phyloP scores from a whole-genome alignment of 2,113 vertebrate genomes.

The Amia ocellicauda region DNA sequence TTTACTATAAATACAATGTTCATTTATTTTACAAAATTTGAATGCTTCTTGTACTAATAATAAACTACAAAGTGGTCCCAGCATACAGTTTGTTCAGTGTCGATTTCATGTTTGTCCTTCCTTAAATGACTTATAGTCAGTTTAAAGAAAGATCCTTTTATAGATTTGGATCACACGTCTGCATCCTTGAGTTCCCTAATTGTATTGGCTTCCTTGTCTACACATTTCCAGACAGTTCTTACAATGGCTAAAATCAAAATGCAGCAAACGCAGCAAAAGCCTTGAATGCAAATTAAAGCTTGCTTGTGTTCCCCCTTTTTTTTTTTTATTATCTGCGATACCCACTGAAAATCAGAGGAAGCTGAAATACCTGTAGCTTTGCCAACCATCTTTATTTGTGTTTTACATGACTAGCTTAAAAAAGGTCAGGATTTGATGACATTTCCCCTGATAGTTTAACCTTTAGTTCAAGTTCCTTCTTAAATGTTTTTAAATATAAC shows the following conservation, averaged over 20 bases:
- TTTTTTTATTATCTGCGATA: not conserved
- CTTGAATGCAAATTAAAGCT: not conserved
- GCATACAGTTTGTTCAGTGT: too few relatives aligned
- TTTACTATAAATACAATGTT: too few relatives aligned
- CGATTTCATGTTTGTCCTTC: too few relatives aligned
- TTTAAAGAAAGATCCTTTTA: too few relatives aligned
- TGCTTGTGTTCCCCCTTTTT: not conserved
- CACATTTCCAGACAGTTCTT: not conserved
- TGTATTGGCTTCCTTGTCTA: too few relatives aligned
- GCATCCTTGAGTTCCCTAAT: too few relatives aligned
- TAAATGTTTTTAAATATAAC: not conserved
- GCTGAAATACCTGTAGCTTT: constrained; percentile 25
- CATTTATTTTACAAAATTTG: too few relatives aligned
- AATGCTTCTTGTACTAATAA: too few relatives aligned
- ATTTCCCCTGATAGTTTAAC: constrained; percentile 36
- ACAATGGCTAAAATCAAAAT: not conserved
- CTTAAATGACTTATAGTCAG: too few relatives aligned
- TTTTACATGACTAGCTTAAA: not conserved
- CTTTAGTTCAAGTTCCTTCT: constrained; percentile 24
- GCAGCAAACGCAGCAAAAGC: not conserved
- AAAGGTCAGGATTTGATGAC: constrained; percentile 36
- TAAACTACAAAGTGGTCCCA: too few relatives aligned
- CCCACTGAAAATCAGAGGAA: constrained; percentile 13
- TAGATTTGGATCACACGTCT: too few relatives aligned
- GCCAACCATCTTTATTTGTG: not conserved